phyloP scores from a whole-genome alignment of 2,888 invertebrate genomes.

The Zele albiditarsus region DNA sequence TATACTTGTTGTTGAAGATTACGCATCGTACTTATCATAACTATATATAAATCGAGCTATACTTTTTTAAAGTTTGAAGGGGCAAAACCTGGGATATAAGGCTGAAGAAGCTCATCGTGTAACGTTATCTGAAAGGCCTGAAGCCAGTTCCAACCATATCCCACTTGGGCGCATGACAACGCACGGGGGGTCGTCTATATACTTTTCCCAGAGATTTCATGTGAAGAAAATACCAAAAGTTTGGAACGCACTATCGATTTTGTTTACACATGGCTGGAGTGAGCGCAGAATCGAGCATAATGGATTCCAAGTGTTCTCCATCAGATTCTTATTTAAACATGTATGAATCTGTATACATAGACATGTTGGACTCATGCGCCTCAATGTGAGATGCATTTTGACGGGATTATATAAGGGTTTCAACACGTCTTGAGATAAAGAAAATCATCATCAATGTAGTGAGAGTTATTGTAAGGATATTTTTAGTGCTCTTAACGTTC shows the following conservation, averaged over 20 bases:
- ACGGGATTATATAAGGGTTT: too few species aligned
- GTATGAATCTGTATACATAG: too few species aligned
- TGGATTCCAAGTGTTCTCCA: constrained; percentile 4
- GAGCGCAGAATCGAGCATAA: not conserved
- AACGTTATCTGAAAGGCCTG: not conserved
- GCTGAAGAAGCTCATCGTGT: not conserved
- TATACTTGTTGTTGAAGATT: not conserved
- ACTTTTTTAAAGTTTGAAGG: not conserved
- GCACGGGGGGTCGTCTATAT: not conserved
- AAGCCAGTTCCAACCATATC: not conserved
- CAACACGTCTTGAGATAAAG: too few species aligned
- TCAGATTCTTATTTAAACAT: not conserved
- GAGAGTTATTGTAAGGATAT: too few species aligned
- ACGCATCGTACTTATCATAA: not conserved
- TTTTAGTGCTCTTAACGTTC: too few species aligned
- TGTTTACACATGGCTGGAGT: constrained; percentile 31
- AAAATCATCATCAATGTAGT: too few species aligned
- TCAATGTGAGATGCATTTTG: too few species aligned
- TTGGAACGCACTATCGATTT: not conserved
- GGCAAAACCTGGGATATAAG: not conserved
- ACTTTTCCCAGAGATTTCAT: not conserved
- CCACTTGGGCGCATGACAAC: not conserved
- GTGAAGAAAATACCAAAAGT: not conserved
- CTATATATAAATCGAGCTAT: not conserved
- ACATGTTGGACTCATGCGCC: too few species aligned